Evolutionary conservation across 2,888 invertebrate genomes (phyloP), one percentile per base, ranked within the genome.

Genomic region (Neria commutata): DNA sequence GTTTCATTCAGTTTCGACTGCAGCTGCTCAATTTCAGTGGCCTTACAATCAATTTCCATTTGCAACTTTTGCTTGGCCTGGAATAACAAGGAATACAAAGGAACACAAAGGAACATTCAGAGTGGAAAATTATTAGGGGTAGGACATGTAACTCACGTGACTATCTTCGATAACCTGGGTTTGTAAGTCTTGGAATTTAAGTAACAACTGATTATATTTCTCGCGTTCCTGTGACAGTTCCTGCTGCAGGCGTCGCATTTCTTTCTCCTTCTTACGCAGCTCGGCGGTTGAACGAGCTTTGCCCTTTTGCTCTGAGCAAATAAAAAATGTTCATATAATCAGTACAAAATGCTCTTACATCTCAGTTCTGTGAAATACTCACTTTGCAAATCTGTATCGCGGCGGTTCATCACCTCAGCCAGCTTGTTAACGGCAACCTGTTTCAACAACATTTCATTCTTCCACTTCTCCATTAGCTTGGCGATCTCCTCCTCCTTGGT

Each of bases 21-120:
- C 45, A 96, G 83, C 77, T 94, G 92, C 83, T 98, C 97, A 65
- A 98, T 94, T 83, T 98, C 97, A 0, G 91, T 94, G 78, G 98
- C 97, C 82, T 97, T 98, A 75, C 94, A 93, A 83, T 97, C 97
- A 62, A 96, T 87, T 84, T 98, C 98, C 96, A 97, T 97, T 81
- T 94, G 92, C 60, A 96, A 86, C 63, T 91, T 88, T 69, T 91
- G 85, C 70, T 87, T 88, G 54, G 73, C 69, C 79, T 82, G 63
- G n/a, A n/a, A n/a, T 17, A 50, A 53, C 34, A 10, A 54, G 21
- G 47, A 23, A 47, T 34, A 3, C 37, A 21, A 14, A 25, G 33
- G 42, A 29, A 29, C 29, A 11, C 6, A 29, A 29, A 29, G 11
- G 29, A 29, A 29, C 29, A 29, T 29, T 14, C n/a, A n/a, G 23